A percentile compares a stretch with the other conserved stretches of the same genome.
Evolutionary conservation across 2,888 invertebrate genomes (phyloP).

Genomic region (Drosophila pseudotakahashii): DNA sequence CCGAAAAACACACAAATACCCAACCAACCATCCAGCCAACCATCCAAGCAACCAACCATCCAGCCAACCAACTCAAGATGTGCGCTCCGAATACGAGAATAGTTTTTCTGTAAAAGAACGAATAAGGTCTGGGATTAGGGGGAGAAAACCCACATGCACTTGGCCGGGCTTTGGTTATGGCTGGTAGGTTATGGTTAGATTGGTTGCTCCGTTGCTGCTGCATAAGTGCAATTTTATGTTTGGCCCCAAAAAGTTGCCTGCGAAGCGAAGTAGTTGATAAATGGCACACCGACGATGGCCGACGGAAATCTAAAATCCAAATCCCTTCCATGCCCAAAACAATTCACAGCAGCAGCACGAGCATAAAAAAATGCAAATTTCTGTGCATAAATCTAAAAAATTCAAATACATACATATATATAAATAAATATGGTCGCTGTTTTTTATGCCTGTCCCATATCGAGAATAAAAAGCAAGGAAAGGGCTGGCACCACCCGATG

Average conservation of each 20-base stretch:
- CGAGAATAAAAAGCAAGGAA: conserved; percentile 32
- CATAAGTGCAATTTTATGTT: conserved; percentile 78
- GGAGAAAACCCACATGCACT: conserved; percentile 53
- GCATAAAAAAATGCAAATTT: conserved; percentile 61
- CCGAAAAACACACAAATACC: conserved; percentile 24
- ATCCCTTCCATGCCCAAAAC: conserved; percentile 41
- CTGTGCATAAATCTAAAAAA: conserved; percentile 72
- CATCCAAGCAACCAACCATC: conserved; percentile 15
- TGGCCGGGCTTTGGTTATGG: conserved; percentile 70
- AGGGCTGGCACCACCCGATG: conserved; percentile 40
- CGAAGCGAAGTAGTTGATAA: conserved; percentile 66
- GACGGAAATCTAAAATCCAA: conserved; percentile 54
- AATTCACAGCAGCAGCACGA: conserved; percentile 29
- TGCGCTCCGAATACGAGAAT: conserved; percentile 41
- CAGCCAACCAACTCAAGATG: conserved; percentile 31
- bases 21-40: conserved; percentile 12
- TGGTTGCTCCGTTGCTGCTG: conserved; percentile 42
- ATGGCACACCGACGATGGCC: conserved; percentile 44
- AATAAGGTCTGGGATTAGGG: conserved; percentile 15
- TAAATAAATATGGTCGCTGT: conserved; percentile 48
- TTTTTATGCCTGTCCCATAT: conserved; percentile 50
- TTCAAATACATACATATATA: conserved; percentile 30
- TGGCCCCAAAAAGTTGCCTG: conserved; percentile 48
- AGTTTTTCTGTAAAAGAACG: conserved; percentile 19
- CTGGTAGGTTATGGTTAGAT: conserved; percentile 54